Conservation (phyloP, 2,888 invertebrate genomes). For the Xiphydria camelus region DNA sequence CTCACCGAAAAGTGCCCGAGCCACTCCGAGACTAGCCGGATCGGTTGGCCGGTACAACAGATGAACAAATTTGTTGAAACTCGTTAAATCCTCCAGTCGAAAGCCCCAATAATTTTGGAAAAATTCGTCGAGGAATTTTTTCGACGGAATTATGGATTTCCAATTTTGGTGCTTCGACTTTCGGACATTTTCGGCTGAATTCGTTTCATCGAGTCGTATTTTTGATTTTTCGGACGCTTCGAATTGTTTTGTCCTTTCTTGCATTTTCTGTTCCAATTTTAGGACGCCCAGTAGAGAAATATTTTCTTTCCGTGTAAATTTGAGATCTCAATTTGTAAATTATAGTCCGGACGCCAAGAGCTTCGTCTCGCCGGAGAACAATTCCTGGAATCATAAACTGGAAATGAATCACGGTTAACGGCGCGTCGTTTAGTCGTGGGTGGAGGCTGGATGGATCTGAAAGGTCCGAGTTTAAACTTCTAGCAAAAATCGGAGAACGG, state of each 20-base stretch:
- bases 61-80: conserved; percentile 59
- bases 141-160: not conserved
- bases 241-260: conserved; percentile 9
- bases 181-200: too few relatives aligned
- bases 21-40: conserved; percentile 76
- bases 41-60: conserved; percentile 71
- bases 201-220: not conserved
- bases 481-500: too few relatives aligned
- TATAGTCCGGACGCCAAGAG: too few relatives aligned
- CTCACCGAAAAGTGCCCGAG: conserved; percentile 82
- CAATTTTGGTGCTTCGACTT: not conserved
- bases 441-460: too few relatives aligned
- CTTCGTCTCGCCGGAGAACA: too few relatives aligned
- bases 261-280: conserved; percentile 5
- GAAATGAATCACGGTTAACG: too few relatives aligned
- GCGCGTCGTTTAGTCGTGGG: too few relatives aligned
- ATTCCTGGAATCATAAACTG: too few relatives aligned
- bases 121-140: conserved; percentile 18
- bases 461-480: too few relatives aligned
- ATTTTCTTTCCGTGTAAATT: too few relatives aligned
- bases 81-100: conserved; percentile 35
- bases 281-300: not conserved
- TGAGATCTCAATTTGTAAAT: too few relatives aligned
- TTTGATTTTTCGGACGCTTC: not conserved
- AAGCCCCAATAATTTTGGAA: conserved; percentile 40